phyloP scores from a whole-genome alignment of 2,113 vertebrate species.

The Coturnix japonica region DNA sequence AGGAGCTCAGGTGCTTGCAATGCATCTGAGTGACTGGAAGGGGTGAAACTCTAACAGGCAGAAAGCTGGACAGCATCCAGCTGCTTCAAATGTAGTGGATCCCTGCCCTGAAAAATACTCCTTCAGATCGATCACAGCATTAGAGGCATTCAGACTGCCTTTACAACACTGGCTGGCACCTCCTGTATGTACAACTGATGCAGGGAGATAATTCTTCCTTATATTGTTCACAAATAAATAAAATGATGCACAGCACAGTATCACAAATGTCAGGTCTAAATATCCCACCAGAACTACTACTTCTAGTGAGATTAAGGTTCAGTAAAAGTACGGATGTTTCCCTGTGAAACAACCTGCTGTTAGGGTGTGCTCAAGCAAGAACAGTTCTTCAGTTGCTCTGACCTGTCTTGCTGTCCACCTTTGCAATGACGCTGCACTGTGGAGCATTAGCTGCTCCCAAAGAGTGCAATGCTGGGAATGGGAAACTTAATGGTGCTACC shows the following conservation, averaged over 20 bases:
- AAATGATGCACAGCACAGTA: not conserved
- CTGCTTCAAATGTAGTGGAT: not conserved
- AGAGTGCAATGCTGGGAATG: rapidly evolving
- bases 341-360: not conserved
- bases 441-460: rapidly evolving
- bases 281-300: rapidly evolving
- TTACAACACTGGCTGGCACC: not conserved
- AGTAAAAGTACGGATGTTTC: not conserved
- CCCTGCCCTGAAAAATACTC: not conserved
- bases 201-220: not conserved
- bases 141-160: too few species aligned
- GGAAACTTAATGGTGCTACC: rapidly evolving
- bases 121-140: not conserved
- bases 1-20: too few species aligned
- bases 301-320: not conserved
- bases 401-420: not conserved
- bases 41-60: not conserved
- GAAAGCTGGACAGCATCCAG: not conserved
- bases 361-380: not conserved
- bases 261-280: not conserved
- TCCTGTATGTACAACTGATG: rapidly evolving
- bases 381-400: not conserved
- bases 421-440: not conserved
- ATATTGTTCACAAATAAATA: not conserved
- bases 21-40: too few species aligned